These are phyloP conservation scores for Coelopa pilipes DNA, from an alignment of 2,888 invertebrate species.

Conservation along the genomic window DNA sequence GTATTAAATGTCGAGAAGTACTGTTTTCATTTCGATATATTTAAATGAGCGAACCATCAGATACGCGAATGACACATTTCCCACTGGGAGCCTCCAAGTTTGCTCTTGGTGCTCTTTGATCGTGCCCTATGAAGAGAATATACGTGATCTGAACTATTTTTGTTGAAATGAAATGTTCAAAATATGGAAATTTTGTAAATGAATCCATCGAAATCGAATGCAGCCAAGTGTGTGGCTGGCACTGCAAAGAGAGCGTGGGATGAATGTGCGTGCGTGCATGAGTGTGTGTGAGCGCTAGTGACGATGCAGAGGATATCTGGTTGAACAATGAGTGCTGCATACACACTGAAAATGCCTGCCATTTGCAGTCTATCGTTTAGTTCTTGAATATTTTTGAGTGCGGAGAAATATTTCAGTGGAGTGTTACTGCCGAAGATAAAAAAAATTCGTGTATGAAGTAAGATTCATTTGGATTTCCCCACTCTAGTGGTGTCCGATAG, in stretches of 20 bases:
- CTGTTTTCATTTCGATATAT: too few species aligned
- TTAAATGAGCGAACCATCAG: too few species aligned
- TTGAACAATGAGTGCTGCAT: conserved; percentile 3
- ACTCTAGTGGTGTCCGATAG: too few species aligned
- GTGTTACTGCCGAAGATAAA: too few species aligned
- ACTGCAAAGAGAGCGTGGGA: conserved; percentile 26
- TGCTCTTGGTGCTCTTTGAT: background rate
- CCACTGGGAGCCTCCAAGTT: background rate
- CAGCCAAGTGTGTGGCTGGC: conserved; percentile 19
- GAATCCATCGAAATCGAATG: conserved; percentile 21
- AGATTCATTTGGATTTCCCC: too few species aligned
- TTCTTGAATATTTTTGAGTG: background rate
- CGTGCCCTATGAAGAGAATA: conserved; percentile 6
- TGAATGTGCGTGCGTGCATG: conserved; percentile 8
- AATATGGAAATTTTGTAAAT: conserved; percentile 21
- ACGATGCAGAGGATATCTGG: conserved; percentile 8
- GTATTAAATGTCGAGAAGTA: too few species aligned
- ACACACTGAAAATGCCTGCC: background rate
- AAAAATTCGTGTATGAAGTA: too few species aligned
- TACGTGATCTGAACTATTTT: conserved; percentile 19
- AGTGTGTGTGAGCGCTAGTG: background rate
- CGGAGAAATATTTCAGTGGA: background rate
- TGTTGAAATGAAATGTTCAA: conserved; percentile 16
- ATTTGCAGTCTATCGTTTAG: too few species aligned
- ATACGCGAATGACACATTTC: background rate